These are phyloP conservation scores for Ceyx margarethae DNA, from an alignment of 2,113 vertebrate species.

Conservation along the genomic window DNA sequence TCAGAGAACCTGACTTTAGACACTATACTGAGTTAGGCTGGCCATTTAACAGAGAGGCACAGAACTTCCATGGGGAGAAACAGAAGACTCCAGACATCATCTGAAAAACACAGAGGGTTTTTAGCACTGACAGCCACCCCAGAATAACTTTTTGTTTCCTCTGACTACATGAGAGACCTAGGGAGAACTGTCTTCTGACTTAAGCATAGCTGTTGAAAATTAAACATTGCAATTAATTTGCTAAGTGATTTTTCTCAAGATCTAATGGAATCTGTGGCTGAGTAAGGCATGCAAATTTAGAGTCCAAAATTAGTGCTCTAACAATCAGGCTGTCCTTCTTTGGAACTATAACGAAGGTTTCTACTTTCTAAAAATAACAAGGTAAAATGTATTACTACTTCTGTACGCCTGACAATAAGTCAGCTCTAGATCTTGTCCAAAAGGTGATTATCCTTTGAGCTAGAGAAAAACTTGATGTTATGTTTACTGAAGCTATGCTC, in stretches of 20 bases:
- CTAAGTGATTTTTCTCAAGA: conserved; percentile 13
- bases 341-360: neutral
- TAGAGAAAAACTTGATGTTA: conserved; percentile 8
- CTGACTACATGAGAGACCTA: neutral
- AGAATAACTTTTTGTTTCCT: neutral
- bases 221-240: conserved; percentile 19
- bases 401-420: neutral
- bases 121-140: neutral
- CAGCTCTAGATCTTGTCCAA: neutral
- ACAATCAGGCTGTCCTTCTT: neutral
- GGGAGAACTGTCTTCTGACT: neutral
- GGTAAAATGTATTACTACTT: conserved; percentile 12
- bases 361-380: conserved; percentile 34
- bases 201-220: neutral
- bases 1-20: neutral
- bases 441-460: neutral
- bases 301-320: conserved; percentile 3
- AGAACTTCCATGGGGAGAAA: neutral
- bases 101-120: neutral
- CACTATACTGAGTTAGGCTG: neutral
- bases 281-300: neutral
- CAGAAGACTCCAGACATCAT: neutral
- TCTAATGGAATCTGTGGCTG: neutral
- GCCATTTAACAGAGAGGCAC: neutral
- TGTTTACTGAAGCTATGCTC: neutral